Conservation (phyloP, 2,797 vertebrate species). For the Sciurus carolinensis region DNA sequence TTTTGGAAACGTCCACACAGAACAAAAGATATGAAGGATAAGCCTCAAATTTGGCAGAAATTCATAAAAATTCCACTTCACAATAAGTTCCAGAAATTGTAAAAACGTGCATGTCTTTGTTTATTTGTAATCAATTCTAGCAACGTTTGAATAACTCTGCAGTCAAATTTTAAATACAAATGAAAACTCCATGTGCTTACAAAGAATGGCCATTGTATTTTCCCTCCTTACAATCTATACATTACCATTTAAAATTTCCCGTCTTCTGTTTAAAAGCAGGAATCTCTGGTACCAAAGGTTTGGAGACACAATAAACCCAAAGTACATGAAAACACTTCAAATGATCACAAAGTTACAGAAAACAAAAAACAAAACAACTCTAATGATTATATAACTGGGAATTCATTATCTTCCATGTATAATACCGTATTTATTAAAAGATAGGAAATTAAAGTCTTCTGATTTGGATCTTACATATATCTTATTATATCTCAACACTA, state of each 20-base stretch:
- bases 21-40: background rate
- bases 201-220: background rate
- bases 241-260: background rate
- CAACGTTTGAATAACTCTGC: background rate
- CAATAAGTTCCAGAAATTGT: background rate
- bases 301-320: background rate
- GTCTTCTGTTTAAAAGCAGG: background rate
- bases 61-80: background rate
- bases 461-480: background rate
- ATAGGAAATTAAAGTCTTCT: background rate
- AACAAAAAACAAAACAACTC: background rate
- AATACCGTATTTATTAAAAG: background rate
- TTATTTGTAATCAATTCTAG: background rate
- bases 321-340: background rate
- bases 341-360: background rate
- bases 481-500: background rate
- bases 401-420: background rate
- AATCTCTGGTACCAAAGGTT: background rate
- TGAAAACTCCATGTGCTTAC: background rate
- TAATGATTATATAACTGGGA: background rate
- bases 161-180: background rate
- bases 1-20: background rate
- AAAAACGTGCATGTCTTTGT: background rate
- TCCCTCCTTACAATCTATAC: background rate
- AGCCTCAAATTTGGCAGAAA: conserved; percentile 19